Percentiles rank a stretch among this genome's conserved stretches.
Conservation (phyloP, 2,113 vertebrate species). For the Lophura nycthemera region DNA sequence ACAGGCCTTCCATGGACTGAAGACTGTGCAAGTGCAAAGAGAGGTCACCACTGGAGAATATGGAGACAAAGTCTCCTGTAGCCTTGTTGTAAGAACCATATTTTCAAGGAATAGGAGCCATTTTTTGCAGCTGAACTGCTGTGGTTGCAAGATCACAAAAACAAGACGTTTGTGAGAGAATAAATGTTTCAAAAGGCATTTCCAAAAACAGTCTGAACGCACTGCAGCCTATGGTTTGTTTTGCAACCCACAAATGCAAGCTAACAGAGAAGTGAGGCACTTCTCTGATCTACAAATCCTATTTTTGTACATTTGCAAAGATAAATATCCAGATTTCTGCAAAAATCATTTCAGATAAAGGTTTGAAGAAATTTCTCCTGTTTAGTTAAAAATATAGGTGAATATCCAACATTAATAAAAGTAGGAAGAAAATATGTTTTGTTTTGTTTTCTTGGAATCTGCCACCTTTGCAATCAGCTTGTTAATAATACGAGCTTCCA, state of each 20-base stretch:
- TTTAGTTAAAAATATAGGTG: neutral
- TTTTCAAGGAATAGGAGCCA: neutral
- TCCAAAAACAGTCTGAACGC: neutral
- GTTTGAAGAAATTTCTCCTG: neutral
- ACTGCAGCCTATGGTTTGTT: neutral
- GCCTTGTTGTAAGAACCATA: neutral
- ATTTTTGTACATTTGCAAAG: neutral
- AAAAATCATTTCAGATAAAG: conserved; percentile 27
- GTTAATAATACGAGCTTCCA: neutral
- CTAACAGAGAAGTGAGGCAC: neutral
- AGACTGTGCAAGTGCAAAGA: neutral
- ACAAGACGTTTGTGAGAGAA: neutral
- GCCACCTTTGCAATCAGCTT: neutral
- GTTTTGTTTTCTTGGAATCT: conserved; percentile 29
- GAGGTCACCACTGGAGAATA: neutral
- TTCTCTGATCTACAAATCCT: neutral
- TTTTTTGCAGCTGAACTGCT: neutral
- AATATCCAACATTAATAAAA: neutral
- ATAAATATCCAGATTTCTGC: neutral
- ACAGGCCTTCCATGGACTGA: neutral
- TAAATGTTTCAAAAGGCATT: neutral
- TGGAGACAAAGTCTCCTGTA: neutral
- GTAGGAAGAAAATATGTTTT: conserved; percentile 5
- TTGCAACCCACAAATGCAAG: neutral
- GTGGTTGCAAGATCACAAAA: neutral